Base-by-base conservation (phyloP, 2,888 invertebrate species). In the Dasypolia templi region DNA sequence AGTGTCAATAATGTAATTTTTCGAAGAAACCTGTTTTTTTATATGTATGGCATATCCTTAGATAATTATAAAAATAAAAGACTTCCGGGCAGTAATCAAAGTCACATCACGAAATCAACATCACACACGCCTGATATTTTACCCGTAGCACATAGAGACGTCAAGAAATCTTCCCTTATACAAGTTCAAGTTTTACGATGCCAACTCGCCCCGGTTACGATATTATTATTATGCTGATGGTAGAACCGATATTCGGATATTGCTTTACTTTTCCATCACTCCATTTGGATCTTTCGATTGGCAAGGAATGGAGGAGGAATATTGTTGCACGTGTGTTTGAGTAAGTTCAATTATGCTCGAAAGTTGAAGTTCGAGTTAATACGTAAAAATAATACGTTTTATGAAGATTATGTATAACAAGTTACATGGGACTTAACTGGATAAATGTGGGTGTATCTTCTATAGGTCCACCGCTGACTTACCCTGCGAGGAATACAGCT, bases 81-180 rank as follows among this genome's bases (percentile, higher is more conserved):
- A 32, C 29, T 19, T 14, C 26, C 26, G 51, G 64, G 12, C 14
- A 32, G 22, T 46, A 46, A 39, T 39, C 39, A 39, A 39, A 0
- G 39, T 39, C 39, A 39, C 7, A 39, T 39, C 39, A 39, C 39
- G 9, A 5, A 39, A 9, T 42, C 32, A 51, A 29, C 22, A 46
- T 62, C 44, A 26, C 29, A 51, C 56, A 70, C 14, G 35, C 29
- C 17, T 19, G 26, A 46, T 53, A 66, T 44, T 76, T 67, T 58
- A 29, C 12, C 46, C 32, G 35, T 22, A 49, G n/a, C 53, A 46
- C 78, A 82, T 78, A 78, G 84, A 89, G 88, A 84, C 84, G 87
- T 89, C 91, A 88, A 88, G 87, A 86, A 89, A 88, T 87, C 77
- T 75, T 71, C 86, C 88, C 86, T 89, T 89, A 91, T 90, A 91